Evolutionary conservation across 2,113 vertebrate genomes (phyloP), one percentile per base, ranked within the genome.

Genomic region (Eidolon helvum): DNA sequence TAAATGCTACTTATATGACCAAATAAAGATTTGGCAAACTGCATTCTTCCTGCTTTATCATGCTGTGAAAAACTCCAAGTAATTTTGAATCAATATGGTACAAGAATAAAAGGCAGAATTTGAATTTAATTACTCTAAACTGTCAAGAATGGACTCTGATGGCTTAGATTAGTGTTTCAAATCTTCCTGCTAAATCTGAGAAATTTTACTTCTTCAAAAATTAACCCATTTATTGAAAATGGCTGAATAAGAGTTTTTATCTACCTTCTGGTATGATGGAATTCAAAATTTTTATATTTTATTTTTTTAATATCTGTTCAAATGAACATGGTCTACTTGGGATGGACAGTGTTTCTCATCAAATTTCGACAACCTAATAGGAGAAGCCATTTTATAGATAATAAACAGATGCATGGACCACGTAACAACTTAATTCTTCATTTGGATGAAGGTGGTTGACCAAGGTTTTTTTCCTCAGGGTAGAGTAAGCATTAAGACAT

Each of bases 121-220:
- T 97, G 91, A 98, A 96, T 96, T 95, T 97, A 82, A 94, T 97
- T 90, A 72, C 63, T 92, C 92, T 82, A 66, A 97, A 95, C 97
- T 97, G 88, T 94, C 96, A 96, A 84, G 80, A 80, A 94, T 90
- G 19, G 69, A 45, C 68, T 85, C 71, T 55, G 63, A 87, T 87
- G 50, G 30, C 48, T 75, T 96, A 87, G 45, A 71, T 84, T 78
- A 74, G 57, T 86, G 63, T 90, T 97, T 85, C 69, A 71, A 22
- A 83, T 91, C 61, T 96, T 90, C 33, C 12, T 94, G 3, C 33
- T 75, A 80, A 88, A 43, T 69, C 74, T 57, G 38, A 95, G 35
- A 59, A 74, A n/a, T 68, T 83, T 14, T 5, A 71, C 89, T 91
- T 93, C 68, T 71, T 71, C 24, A 65, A 87, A 93, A 75, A 83